phyloP scores from a whole-genome alignment of 2,113 vertebrate genomes.

The Macquaria australasica region DNA sequence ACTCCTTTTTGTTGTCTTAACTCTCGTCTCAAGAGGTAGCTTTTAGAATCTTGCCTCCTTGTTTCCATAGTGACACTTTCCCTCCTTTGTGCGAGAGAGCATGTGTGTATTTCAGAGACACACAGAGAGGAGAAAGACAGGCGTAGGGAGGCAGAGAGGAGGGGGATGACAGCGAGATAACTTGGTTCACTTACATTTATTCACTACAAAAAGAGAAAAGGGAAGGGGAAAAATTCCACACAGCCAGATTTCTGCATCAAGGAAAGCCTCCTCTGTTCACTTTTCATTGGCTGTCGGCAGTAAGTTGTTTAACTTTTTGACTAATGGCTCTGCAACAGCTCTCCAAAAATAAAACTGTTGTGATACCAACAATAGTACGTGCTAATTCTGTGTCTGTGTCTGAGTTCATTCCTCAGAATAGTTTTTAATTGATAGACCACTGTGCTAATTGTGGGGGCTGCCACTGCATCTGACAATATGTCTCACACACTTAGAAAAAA shows the following conservation, averaged over 20 bases:
- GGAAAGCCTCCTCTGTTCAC: conserved; percentile 53
- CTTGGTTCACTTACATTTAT: conserved; percentile 78
- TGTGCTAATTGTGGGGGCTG: conserved; percentile 27
- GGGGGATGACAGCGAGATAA: conserved; percentile 74
- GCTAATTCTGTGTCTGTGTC: background rate
- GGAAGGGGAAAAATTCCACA: conserved; percentile 29
- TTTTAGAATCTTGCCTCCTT: conserved; percentile 87
- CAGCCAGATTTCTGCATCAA: conserved; percentile 41
- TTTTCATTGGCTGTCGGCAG: conserved; percentile 49
- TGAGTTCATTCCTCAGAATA: background rate
- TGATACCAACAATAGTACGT: conserved; percentile 29
- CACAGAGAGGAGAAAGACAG: conserved; percentile 69
- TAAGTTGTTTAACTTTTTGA: conserved; percentile 59
- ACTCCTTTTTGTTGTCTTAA: conserved; percentile 85
- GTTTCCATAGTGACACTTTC: conserved; percentile 90
- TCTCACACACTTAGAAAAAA: background rate
- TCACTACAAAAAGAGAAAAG: conserved; percentile 65
- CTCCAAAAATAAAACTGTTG: conserved; percentile 41
- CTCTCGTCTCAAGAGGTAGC: conserved; percentile 85
- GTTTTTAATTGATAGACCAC: conserved; percentile 44
- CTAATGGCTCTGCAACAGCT: conserved; percentile 55
- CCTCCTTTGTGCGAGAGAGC: conserved; percentile 81
- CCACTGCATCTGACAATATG: conserved; percentile 20
- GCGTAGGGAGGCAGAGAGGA: conserved; percentile 50
- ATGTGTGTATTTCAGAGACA: conserved; percentile 75